phyloP scores from a whole-genome alignment of 1,140 invertebrate species.

The Aphelinus atriplicis region DNA sequence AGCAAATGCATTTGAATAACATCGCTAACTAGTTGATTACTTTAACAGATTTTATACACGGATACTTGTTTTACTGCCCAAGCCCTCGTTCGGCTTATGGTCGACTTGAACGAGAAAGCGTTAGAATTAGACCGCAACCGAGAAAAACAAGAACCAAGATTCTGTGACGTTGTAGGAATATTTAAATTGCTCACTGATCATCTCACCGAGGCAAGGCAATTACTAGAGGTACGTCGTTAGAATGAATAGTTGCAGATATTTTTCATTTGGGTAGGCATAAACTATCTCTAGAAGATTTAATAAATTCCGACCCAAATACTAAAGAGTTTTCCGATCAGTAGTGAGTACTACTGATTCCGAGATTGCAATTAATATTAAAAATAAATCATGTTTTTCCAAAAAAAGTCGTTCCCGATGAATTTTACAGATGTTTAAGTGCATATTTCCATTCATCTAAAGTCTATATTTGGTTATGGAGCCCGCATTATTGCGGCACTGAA shows the following conservation, averaged over 20 bases:
- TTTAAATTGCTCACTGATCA: slow-evolving; percentile 74
- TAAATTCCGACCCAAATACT: no score
- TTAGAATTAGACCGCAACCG: slow-evolving; percentile 65
- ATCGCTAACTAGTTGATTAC: slow-evolving; percentile 30
- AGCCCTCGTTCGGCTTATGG: slow-evolving; percentile 79
- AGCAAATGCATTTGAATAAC: background rate
- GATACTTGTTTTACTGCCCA: slow-evolving; percentile 87
- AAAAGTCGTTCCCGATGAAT: no score
- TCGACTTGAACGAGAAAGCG: slow-evolving; percentile 78
- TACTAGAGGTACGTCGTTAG: slow-evolving; percentile 66
- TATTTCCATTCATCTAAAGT: no score
- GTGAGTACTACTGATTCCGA: no score
- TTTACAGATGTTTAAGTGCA: no score
- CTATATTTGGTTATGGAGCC: no score
- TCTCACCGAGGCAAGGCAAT: slow-evolving; percentile 69
- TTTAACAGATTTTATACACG: slow-evolving; percentile 67
- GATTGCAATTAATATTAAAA: no score
- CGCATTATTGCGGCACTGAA: no score
- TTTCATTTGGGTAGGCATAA: background rate
- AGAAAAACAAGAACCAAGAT: slow-evolving; percentile 70
- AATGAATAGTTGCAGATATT: no score
- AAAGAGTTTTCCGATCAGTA: no score
- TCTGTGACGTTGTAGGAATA: slow-evolving; percentile 78
- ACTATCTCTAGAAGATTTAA: background rate
- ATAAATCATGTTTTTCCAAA: no score